Evolutionary conservation across 2,113 vertebrate species (phyloP).

Genomic region (Cisticola juncidis): DNA sequence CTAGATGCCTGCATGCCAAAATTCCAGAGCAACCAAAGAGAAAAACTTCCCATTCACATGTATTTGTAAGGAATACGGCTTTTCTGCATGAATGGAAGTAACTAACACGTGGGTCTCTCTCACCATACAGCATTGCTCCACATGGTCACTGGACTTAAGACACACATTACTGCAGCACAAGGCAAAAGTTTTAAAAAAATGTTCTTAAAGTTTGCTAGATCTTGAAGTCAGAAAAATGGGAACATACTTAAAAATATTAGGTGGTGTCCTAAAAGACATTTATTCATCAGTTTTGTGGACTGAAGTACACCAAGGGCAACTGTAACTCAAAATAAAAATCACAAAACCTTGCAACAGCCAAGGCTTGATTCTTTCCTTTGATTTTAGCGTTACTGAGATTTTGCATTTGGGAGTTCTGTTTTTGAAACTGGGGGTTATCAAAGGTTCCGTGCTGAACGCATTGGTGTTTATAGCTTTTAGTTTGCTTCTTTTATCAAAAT

Average conservation of each 20-base stretch:
- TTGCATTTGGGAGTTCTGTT: neutral
- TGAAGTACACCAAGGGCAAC: neutral
- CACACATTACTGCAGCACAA: neutral
- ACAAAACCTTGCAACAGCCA: neutral
- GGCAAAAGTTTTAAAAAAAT: neutral
- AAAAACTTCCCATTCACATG: neutral
- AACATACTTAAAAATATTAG: neutral
- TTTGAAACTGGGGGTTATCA: neutral
- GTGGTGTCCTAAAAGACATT: neutral
- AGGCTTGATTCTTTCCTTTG: neutral
- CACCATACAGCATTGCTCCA: neutral
- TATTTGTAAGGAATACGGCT: neutral
- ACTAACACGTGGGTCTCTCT: neutral
- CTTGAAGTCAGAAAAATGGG: neutral
- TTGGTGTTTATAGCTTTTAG: neutral
- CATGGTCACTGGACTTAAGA: neutral
- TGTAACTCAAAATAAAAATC: neutral
- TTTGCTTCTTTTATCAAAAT: neutral
- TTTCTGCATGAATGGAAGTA: neutral
- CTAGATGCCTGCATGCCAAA: neutral
- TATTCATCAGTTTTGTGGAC: neutral
- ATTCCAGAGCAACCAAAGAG: neutral
- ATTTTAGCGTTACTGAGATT: neutral
- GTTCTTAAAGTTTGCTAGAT: neutral
- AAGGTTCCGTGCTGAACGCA: neutral